Evolutionary conservation across 2,797 vertebrate genomes (phyloP), one percentile per base, ranked within the genome.

Genomic region (Craterocephalus amniculus): DNA sequence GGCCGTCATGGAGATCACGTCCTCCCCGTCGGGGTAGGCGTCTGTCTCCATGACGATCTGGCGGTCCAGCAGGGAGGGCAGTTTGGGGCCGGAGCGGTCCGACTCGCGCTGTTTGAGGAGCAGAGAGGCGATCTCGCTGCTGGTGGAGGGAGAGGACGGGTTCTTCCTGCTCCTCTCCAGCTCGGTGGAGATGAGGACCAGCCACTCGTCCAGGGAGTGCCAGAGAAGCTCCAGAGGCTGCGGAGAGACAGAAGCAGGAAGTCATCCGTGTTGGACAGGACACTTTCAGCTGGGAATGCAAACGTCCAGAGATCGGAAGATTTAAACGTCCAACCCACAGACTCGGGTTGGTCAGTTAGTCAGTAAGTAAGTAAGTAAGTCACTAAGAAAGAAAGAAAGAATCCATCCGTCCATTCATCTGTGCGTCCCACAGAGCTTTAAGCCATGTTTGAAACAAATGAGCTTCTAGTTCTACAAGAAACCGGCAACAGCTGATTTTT

Each of bases 181-280:
- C 89, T 99, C 98, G 0, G 96, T 96, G 73, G 97, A 96, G 93
- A 99, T 98, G 70, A 99, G 95, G 80, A 97, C 97, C 59, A 99
- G 93, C 98, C 98, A 99, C 89, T 99, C 98, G 24, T 99, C 97
- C 82, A 99, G 92, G 1, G 97, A 99, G 86, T 99, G 98, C 98
- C 98, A 99, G 64, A 99, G 95, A 76, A 99, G 92, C 91, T 99
- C 98, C 85, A 99, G 72, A 0, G 98, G 98, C 98, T 99, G 90
- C 54, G 89, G 38, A 70, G 16, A 73, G 11, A 58, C 6, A 55
- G 32, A 67, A 32, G 31, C 36, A 56, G 56, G 22, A 51, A 6
- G 22, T 11, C 11, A 36, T 36, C 35, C 11, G 4, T 13, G 35
- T 36, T 36, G 32, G 32, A 32, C 8, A 2, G 13, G 35, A 36